Conservation (phyloP, 2,797 vertebrate species). For the Myiotriccus ornatus region DNA sequence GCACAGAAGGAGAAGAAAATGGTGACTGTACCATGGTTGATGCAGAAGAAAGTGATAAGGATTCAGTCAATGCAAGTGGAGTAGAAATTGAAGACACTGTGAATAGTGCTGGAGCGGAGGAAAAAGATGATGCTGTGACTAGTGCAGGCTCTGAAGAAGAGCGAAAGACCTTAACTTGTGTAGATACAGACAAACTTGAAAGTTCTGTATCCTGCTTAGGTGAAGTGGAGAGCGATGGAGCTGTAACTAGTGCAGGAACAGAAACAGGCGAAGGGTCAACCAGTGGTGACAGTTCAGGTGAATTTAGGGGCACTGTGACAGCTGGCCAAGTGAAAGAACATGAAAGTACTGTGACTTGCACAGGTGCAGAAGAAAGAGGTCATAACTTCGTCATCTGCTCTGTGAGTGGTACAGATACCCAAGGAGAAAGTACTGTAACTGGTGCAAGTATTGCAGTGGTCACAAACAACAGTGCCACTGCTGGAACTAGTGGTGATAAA, state of each 20-base stretch:
- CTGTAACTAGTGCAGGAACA: constrained; percentile 79
- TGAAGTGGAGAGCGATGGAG: constrained; percentile 75
- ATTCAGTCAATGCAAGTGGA: not conserved
- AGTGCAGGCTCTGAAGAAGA: constrained; percentile 80
- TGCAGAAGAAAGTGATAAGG: constrained; percentile 46
- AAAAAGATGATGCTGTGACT: constrained; percentile 82
- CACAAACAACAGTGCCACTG: not conserved
- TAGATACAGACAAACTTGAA: constrained; percentile 36
- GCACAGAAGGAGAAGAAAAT: constrained; percentile 72
- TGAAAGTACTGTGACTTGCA: constrained; percentile 76
- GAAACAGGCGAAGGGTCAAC: constrained; percentile 64
- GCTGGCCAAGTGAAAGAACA: constrained; percentile 60
- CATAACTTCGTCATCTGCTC: constrained; percentile 52
- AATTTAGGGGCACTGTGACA: constrained; percentile 33
- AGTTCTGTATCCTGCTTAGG: constrained; percentile 55
- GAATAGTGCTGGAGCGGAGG: constrained; percentile 66
- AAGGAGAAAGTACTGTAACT: constrained; percentile 53
- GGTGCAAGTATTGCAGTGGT: constrained; percentile 19
- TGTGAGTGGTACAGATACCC: constrained; percentile 58
- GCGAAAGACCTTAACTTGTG: constrained; percentile 35
- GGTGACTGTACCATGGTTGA: constrained; percentile 50
- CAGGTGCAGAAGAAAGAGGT: constrained; percentile 69
- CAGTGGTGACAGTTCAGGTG: constrained; percentile 45
- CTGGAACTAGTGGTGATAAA: constrained; percentile 45
- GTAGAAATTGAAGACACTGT: not conserved